These are phyloP conservation scores for Pocillopora verrucosa DNA, from an alignment of 64 coral and sea anemone genomes.

Conservation along the genomic window DNA sequence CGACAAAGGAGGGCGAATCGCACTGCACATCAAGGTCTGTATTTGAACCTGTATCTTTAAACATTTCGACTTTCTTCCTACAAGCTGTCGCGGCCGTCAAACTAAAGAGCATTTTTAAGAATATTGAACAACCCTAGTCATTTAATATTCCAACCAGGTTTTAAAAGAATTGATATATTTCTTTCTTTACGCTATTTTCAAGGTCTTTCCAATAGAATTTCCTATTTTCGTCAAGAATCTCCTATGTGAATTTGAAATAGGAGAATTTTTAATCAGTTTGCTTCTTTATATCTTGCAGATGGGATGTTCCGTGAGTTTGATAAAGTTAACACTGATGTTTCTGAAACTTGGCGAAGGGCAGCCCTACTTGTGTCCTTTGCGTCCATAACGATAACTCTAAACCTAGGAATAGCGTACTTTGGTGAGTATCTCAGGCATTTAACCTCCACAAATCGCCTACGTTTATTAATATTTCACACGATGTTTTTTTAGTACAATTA, in stretches of 20 bases:
- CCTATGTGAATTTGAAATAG: neutral
- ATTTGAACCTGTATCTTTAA: neutral
- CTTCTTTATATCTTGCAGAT: constrained; percentile 17
- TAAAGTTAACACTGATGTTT: constrained; percentile 6
- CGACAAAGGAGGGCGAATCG: neutral
- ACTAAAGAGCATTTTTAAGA: too few relatives aligned
- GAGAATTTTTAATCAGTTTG: neutral
- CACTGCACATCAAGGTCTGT: neutral
- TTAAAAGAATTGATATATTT: too few relatives aligned
- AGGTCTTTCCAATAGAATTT: too few relatives aligned
- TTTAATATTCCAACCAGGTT: too few relatives aligned
- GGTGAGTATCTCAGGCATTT: neutral
- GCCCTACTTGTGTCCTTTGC: neutral
- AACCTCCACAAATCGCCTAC: neutral
- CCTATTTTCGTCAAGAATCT: neutral
- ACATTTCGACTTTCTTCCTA: neutral
- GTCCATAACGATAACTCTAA: constrained; percentile 1
- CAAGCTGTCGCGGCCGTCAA: neutral
- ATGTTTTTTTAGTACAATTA: neutral
- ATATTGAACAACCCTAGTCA: too few relatives aligned
- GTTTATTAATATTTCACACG: neutral
- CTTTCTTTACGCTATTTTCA: too few relatives aligned
- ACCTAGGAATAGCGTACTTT: neutral
- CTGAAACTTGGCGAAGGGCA: neutral
- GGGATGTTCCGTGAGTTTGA: constrained; percentile 22